Evolutionary conservation across 2,888 invertebrate species (phyloP).

Genomic region (Chaetoderma sp.): DNA sequence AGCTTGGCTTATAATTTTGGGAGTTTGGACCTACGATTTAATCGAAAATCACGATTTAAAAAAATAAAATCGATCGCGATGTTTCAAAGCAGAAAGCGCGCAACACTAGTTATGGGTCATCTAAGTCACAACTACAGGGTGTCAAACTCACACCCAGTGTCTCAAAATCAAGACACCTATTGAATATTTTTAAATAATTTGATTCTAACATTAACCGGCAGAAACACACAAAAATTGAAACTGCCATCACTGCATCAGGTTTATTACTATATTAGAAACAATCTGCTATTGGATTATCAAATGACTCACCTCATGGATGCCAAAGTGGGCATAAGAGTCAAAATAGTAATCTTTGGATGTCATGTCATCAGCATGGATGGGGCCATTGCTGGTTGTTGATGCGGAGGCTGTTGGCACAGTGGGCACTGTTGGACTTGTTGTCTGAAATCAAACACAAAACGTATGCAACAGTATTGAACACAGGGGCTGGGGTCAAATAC

Average conservation of each 20-base stretch:
- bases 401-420: conserved; percentile 33
- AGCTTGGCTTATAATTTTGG: too few relatives aligned
- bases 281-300: not conserved
- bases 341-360: conserved; percentile 99
- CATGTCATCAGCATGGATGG: conserved; percentile 79
- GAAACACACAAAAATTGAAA: not conserved
- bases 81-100: too few relatives aligned
- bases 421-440: not conserved
- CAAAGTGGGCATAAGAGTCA: conserved; percentile 99
- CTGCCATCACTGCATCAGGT: not conserved
- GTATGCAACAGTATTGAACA: too few relatives aligned
- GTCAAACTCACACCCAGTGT: not conserved
- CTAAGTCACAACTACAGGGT: not conserved
- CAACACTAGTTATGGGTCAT: too few relatives aligned
- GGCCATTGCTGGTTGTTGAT: conserved; percentile 20
- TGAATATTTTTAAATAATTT: not conserved
- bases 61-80: too few relatives aligned
- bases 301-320: conserved; percentile 88
- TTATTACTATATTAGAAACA: not conserved
- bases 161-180: too few relatives aligned
- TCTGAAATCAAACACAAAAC: not conserved
- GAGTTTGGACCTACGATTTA: too few relatives aligned
- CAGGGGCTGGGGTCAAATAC: too few relatives aligned
- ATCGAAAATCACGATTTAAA: too few relatives aligned
- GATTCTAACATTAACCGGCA: not conserved